Evolutionary conservation across 1,140 invertebrate species (phyloP).

Genomic region (Drosophila bocqueti): DNA sequence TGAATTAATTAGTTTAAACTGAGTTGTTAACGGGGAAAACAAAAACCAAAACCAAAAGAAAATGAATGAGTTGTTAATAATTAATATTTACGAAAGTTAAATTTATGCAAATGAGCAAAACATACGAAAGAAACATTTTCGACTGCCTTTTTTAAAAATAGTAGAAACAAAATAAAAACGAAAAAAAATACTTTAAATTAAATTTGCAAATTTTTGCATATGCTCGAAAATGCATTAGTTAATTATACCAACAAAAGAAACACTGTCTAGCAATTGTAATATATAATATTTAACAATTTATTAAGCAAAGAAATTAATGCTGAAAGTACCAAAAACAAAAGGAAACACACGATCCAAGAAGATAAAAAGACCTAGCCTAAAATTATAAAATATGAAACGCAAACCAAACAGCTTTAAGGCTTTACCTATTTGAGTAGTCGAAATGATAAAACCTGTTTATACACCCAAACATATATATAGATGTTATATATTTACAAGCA

Average conservation of each 20-base stretch:
- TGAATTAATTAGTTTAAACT: slow-evolving; percentile 57
- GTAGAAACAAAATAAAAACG: slow-evolving; percentile 40
- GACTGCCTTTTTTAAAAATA: slow-evolving; percentile 80
- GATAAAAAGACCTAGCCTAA: slow-evolving; percentile 69
- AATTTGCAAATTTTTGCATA: slow-evolving; percentile 64
- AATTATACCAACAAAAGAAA: slow-evolving; percentile 46
- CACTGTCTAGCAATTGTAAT: slow-evolving; percentile 54
- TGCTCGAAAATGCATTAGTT: slow-evolving; percentile 74
- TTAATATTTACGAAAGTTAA: slow-evolving; percentile 57
- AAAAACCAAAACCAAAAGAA: slow-evolving; percentile 31
- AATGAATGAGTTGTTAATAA: slow-evolving; percentile 67
- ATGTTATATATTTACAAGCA: slow-evolving; percentile 70
- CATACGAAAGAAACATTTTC: slow-evolving; percentile 72
- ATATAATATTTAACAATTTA: slow-evolving; percentile 59
- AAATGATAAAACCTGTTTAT: slow-evolving; percentile 51
- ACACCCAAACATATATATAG: slow-evolving; percentile 40
- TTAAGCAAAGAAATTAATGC: slow-evolving; percentile 65
- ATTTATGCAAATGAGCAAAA: slow-evolving; percentile 52
- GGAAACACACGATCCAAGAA: slow-evolving; percentile 50
- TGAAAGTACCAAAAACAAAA: slow-evolving; percentile 70
- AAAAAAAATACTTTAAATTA: slow-evolving; percentile 51
- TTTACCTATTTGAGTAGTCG: slow-evolving; percentile 69
- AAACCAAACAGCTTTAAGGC: slow-evolving; percentile 70
- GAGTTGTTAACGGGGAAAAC: slow-evolving; percentile 52
- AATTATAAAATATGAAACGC: slow-evolving; percentile 52